Conservation (phyloP, 2,113 vertebrate species). For the Bothrops jararaca region DNA sequence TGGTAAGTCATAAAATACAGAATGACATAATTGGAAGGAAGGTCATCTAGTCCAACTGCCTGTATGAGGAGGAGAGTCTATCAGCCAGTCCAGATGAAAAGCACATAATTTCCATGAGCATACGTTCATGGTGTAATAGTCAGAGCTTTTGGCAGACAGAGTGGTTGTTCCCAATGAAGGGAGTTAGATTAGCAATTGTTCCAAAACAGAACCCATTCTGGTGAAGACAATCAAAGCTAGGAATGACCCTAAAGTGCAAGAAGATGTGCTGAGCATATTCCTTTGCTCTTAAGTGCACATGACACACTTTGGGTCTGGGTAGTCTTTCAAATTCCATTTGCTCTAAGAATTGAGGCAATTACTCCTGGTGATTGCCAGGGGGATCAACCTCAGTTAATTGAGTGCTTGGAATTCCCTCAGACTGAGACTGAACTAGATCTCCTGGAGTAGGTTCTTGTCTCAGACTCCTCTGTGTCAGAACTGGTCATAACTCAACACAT, state of each 20-base stretch:
- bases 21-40: too few relatives aligned
- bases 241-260: not conserved
- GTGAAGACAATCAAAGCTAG: not conserved
- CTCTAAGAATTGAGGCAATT: not conserved
- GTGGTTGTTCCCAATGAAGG: not conserved
- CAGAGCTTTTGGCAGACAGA: not conserved
- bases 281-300: not conserved
- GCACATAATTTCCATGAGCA: too few relatives aligned
- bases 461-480: not conserved
- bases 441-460: not conserved
- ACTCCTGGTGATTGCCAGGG: not conserved
- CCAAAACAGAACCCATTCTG: not conserved
- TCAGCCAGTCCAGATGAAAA: too few relatives aligned
- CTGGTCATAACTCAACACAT: not conserved
- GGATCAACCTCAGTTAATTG: not conserved
- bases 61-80: too few relatives aligned
- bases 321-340: not conserved
- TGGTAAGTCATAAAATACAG: not conserved
- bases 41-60: too few relatives aligned
- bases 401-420: not conserved
- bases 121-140: not conserved
- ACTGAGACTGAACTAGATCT: not conserved
- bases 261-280: not conserved
- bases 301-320: not conserved
- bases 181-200: not conserved